Evolutionary conservation across 1,140 invertebrate genomes (phyloP).

Genomic region (Drosophila sp.): DNA sequence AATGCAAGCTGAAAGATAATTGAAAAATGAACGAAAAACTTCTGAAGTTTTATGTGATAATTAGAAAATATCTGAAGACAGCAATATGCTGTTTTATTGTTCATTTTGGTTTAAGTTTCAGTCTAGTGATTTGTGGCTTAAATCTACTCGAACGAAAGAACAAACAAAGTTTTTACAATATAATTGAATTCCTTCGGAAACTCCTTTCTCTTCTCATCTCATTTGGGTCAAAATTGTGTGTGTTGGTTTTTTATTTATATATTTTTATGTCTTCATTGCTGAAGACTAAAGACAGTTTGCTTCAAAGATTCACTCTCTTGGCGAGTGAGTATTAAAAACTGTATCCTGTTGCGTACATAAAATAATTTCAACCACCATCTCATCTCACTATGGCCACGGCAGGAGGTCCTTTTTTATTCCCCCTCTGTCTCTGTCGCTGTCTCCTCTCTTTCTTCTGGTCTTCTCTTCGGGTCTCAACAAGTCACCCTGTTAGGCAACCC

Average conservation of each 20-base stretch:
- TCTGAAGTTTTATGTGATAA: too few species aligned
- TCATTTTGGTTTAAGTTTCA: too few species aligned
- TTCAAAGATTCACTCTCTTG: neutral
- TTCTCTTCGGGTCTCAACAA: constrained; percentile 15
- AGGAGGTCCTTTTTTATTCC: constrained; percentile 48
- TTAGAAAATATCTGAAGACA: too few species aligned
- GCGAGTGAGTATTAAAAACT: constrained; percentile 32
- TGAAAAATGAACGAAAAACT: too few species aligned
- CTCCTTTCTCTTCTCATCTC: neutral
- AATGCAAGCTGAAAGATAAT: too few species aligned
- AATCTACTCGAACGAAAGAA: too few species aligned
- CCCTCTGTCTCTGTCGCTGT: neutral
- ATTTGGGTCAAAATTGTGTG: neutral
- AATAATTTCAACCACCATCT: constrained; percentile 70
- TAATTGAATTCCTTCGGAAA: neutral
- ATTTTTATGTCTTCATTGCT: constrained; percentile 10
- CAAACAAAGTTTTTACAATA: too few species aligned
- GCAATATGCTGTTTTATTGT: too few species aligned
- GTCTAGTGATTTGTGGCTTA: too few species aligned
- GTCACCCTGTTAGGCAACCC: constrained; percentile 43
- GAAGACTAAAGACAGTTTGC: neutral
- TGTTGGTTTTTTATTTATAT: neutral
- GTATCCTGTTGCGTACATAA: constrained; percentile 74
- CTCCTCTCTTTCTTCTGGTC: neutral
- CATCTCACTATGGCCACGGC: constrained; percentile 34